Evolutionary conservation across 2,113 vertebrate genomes (phyloP).

Genomic region (Sclerurus mexicanus): DNA sequence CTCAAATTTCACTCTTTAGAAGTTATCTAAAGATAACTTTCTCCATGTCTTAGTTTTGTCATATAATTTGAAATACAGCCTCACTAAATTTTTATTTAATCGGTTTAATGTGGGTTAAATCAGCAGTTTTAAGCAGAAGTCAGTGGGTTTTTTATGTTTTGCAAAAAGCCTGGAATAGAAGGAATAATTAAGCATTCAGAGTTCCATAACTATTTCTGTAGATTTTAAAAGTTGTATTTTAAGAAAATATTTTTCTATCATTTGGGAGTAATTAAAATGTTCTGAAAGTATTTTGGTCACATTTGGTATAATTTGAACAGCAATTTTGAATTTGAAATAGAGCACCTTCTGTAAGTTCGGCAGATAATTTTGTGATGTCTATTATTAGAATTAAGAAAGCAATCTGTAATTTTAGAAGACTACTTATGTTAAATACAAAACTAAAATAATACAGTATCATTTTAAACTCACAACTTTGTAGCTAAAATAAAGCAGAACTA

Average conservation of each 20-base stretch:
- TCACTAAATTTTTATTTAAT: background rate
- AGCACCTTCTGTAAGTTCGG: background rate
- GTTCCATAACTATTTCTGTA: background rate
- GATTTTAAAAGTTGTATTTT: background rate
- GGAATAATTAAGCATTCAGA: background rate
- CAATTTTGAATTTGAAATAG: background rate
- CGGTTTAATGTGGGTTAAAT: background rate
- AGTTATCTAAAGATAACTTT: background rate
- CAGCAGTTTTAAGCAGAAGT: background rate
- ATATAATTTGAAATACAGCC: background rate
- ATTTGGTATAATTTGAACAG: background rate
- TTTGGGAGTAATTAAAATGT: conserved; percentile 14
- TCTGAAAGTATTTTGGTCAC: background rate
- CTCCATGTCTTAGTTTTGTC: background rate
- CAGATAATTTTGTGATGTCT: background rate
- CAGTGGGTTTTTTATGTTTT: background rate
- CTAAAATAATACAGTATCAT: background rate
- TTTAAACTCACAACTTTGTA: background rate
- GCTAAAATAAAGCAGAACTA: background rate
- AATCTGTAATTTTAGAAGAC: background rate
- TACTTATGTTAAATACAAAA: background rate
- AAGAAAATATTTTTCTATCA: conserved; percentile 12
- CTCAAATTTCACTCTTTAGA: background rate
- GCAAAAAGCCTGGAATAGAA: background rate
- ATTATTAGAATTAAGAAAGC: background rate